Conservation (phyloP, 2,888 invertebrate species). For the Tetranychus piercei region DNA sequence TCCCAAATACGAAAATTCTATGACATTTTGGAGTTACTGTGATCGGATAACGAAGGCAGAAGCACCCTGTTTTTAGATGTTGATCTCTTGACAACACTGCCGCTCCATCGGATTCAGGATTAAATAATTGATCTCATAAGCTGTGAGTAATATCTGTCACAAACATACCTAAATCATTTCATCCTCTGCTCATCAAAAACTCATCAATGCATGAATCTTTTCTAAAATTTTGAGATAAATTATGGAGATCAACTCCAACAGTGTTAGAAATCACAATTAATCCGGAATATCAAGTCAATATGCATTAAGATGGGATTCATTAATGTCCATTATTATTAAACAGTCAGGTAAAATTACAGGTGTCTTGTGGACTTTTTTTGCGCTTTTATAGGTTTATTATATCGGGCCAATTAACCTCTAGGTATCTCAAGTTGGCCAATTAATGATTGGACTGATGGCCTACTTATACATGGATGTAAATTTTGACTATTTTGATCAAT, state of each 20-base stretch:
- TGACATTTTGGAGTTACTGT: too few relatives aligned
- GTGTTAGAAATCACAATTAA: conserved; percentile 23
- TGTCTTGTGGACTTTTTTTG: conserved; percentile 24
- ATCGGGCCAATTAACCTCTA: conserved; percentile 16
- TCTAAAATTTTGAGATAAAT: conserved; percentile 27
- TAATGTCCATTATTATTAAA: background rate
- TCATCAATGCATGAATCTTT: conserved; percentile 23
- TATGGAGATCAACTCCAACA: conserved; percentile 27
- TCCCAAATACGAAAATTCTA: too few relatives aligned
- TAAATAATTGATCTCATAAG: background rate
- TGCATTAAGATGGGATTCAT: conserved; percentile 21
- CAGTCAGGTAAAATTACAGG: conserved; percentile 28
- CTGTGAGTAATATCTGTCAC: background rate
- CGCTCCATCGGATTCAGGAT: too few relatives aligned
- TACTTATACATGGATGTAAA: conserved; percentile 8
- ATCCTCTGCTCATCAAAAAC: conserved; percentile 17
- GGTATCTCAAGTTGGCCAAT: background rate
- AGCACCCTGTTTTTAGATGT: background rate
- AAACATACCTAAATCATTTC: background rate
- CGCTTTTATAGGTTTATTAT: conserved; percentile 17
- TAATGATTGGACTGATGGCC: background rate
- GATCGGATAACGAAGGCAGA: background rate
- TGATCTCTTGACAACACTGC: too few relatives aligned
- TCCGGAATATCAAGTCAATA: conserved; percentile 22
- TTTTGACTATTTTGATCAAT: too few relatives aligned